Percentiles rank a stretch among this genome's conserved stretches.
These are phyloP conservation scores for Parazoanthus swiftii DNA, from an alignment of 92 coral and sea anemone species.

Conservation along the genomic window DNA sequence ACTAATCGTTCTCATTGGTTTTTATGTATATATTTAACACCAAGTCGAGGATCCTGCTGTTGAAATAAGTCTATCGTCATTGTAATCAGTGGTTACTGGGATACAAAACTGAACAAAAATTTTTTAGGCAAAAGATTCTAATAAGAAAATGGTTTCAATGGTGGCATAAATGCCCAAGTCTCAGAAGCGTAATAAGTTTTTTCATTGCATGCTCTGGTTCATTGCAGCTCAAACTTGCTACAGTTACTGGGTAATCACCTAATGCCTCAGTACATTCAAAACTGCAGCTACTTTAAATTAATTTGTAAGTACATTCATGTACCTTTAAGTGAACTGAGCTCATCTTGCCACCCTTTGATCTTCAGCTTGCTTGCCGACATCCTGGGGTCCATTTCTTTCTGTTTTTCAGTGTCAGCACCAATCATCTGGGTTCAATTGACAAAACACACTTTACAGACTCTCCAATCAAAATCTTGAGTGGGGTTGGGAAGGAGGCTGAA, in stretches of 20 bases:
- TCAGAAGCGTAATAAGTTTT: no score
- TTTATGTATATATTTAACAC: no score
- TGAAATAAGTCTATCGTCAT: no score
- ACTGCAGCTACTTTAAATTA: neutral
- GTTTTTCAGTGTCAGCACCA: slow-evolving; percentile 67
- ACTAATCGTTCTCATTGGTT: no score
- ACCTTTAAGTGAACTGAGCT: slow-evolving; percentile 52
- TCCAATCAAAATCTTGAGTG: neutral
- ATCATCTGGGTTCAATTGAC: slow-evolving; percentile 55
- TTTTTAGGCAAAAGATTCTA: no score
- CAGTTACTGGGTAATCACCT: neutral
- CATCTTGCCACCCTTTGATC: slow-evolving; percentile 78
- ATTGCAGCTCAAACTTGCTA: no score
- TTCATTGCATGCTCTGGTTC: no score
- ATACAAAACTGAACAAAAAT: no score
- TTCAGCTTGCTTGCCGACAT: slow-evolving; percentile 77
- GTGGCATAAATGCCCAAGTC: no score
- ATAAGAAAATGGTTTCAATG: no score
- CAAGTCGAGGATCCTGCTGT: no score
- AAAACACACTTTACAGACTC: neutral
- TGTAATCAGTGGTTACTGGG: no score
- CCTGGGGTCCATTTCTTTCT: slow-evolving; percentile 70
- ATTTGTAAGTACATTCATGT: neutral
- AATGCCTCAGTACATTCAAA: neutral
- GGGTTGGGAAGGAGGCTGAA: neutral